These are phyloP conservation scores for Drosophila melanogaster DNA, from an alignment of 1,140 invertebrate species.

Conservation along the genomic window DNA sequence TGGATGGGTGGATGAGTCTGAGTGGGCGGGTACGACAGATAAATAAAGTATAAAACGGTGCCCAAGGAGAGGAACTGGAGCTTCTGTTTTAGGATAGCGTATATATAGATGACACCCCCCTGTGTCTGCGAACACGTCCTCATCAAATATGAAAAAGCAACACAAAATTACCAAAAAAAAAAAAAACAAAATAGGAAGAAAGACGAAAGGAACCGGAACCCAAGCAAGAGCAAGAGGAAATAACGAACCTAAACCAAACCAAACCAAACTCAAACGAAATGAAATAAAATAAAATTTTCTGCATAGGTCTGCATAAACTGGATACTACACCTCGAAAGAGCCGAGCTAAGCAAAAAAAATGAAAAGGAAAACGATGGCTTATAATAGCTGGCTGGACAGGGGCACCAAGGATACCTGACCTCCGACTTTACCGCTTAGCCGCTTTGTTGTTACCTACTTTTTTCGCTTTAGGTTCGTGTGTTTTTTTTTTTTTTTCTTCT, in stretches of 20 bases:
- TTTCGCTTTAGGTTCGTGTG: not conserved
- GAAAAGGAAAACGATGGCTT: conserved; percentile 30
- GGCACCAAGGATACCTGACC: conserved; percentile 5
- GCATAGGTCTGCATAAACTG: conserved; percentile 62
- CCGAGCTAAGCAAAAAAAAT: conserved; percentile 36
- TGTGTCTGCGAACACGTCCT: conserved; percentile 24
- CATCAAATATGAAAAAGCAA: conserved; percentile 68
- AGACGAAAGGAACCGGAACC: conserved; percentile 18
- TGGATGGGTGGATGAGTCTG: not conserved
- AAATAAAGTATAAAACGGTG: conserved; percentile 49
- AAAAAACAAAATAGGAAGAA: conserved; percentile 4
- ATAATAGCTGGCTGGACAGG: conserved; percentile 33
- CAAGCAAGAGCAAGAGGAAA: conserved; percentile 3
- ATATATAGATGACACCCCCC: conserved; percentile 1
- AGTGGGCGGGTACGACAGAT: conserved; percentile 7
- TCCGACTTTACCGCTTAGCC: not conserved
- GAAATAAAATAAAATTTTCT: conserved; percentile 30
- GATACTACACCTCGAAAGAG: conserved; percentile 24
- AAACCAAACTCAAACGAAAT: conserved; percentile 27
- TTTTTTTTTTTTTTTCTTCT: not conserved
- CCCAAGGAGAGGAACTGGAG: not conserved
- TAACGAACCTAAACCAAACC: conserved; percentile 15
- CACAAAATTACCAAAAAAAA: conserved; percentile 52
- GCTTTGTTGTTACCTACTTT: not conserved
- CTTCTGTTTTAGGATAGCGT: conserved; percentile 11